Conservation (phyloP, 2,113 vertebrate genomes). For the Phylloscopus trochilus region DNA sequence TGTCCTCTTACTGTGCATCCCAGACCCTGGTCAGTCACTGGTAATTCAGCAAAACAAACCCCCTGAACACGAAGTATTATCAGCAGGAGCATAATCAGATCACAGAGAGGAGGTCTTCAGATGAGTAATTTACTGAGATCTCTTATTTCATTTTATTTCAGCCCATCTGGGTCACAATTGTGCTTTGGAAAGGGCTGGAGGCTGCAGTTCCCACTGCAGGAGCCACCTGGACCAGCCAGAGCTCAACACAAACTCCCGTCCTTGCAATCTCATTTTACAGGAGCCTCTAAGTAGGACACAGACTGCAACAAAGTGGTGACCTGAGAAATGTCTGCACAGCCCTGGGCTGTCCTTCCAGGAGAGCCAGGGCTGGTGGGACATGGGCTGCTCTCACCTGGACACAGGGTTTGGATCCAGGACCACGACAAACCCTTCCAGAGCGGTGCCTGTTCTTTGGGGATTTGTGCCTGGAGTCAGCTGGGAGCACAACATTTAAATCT, state of each 20-base stretch:
- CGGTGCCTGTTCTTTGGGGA: not conserved
- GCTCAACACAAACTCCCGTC: not conserved
- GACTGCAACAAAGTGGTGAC: not conserved
- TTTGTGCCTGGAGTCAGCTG: not conserved
- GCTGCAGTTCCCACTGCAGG: not conserved
- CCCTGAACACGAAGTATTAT: not conserved
- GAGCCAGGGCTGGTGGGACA: not conserved
- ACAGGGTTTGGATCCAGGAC: not conserved
- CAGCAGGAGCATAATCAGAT: not conserved
- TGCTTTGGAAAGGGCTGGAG: not conserved
- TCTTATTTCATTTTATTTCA: not conserved
- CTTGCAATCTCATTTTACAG: not conserved
- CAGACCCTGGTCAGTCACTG: not conserved
- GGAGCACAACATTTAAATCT: not conserved
- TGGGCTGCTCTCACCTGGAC: not conserved
- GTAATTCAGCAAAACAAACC: not conserved
- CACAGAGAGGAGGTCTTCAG: not conserved
- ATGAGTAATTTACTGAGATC: not conserved
- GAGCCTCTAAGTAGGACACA: not conserved
- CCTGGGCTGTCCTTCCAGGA: not conserved
- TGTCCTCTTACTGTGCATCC: not conserved
- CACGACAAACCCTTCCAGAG: accelerated
- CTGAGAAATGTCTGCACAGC: not conserved
- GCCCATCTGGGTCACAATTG: not conserved
- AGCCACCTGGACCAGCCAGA: not conserved